Evolutionary conservation across 2,113 vertebrate species (phyloP).

Genomic region (Ramphastos sulfuratus): DNA sequence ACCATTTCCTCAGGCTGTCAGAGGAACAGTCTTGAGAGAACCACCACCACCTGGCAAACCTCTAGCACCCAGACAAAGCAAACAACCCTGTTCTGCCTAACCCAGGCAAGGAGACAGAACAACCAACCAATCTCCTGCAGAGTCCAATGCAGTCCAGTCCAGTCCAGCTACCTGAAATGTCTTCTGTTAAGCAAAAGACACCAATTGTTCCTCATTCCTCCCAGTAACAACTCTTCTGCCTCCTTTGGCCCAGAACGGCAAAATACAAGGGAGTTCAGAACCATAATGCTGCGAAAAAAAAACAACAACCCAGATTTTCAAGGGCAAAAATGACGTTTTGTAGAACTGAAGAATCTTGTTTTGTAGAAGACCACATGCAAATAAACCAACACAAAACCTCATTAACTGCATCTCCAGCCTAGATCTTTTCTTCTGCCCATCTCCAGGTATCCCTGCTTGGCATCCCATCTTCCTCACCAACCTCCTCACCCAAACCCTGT

Average conservation of each 20-base stretch:
- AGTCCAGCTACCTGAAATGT: neutral
- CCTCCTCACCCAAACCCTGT: neutral
- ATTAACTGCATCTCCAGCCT: accelerated
- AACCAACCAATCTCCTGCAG: neutral
- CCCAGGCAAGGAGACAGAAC: neutral
- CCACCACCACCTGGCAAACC: accelerated
- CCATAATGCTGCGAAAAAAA: neutral
- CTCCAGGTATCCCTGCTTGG: neutral
- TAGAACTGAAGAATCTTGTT: neutral
- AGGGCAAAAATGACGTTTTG: neutral
- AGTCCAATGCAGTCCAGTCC: neutral
- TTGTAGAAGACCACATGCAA: neutral
- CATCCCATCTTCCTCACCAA: neutral
- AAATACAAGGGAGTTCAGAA: neutral
- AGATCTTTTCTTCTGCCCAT: neutral
- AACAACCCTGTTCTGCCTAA: neutral
- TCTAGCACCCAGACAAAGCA: neutral
- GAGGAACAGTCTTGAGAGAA: neutral
- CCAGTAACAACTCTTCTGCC: neutral
- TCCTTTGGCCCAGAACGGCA: neutral
- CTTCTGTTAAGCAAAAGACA: neutral
- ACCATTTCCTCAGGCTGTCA: neutral
- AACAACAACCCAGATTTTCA: neutral
- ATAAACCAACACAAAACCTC: accelerated
- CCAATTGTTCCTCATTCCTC: neutral